Conservation (phyloP, 2,797 vertebrate species). For the Oryzias sinensis region DNA sequence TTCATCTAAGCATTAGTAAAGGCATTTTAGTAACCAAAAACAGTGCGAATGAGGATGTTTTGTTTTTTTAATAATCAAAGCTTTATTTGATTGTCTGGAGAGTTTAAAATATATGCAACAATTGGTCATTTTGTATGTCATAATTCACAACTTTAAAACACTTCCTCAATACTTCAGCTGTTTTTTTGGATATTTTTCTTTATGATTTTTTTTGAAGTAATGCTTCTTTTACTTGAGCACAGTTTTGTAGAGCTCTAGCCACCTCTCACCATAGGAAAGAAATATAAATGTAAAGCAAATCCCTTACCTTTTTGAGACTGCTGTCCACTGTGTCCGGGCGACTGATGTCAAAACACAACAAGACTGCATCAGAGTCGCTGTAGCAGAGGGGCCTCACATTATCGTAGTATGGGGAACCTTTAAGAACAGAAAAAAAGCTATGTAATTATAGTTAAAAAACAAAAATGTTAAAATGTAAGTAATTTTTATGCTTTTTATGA, state of each 20-base stretch:
- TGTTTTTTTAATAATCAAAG: too few relatives aligned
- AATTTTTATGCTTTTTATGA: background rate
- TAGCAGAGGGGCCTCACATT: conserved; percentile 96
- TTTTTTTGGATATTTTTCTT: too few relatives aligned
- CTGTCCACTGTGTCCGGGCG: conserved; percentile 91
- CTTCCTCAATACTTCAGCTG: too few relatives aligned
- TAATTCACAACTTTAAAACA: too few relatives aligned
- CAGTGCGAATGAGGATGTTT: too few relatives aligned
- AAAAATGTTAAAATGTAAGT: background rate
- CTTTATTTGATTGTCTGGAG: too few relatives aligned
- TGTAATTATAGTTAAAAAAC: conserved; percentile 1
- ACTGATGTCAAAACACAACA: conserved; percentile 94
- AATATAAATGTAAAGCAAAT: background rate
- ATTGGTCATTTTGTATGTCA: too few relatives aligned
- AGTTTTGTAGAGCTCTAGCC: background rate
- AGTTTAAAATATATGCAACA: too few relatives aligned
- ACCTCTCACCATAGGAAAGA: background rate
- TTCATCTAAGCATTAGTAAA: too few relatives aligned
- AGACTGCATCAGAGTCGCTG: conserved; percentile 92
- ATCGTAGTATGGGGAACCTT: conserved; percentile 96
- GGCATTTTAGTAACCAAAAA: too few relatives aligned
- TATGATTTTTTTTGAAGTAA: too few relatives aligned
- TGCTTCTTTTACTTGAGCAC: too few relatives aligned
- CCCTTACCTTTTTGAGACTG: conserved; percentile 88
- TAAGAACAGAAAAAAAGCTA: conserved; percentile 9